phyloP scores from a whole-genome alignment of 2,113 vertebrate genomes.

The Petrocephalus microphthalmus region DNA sequence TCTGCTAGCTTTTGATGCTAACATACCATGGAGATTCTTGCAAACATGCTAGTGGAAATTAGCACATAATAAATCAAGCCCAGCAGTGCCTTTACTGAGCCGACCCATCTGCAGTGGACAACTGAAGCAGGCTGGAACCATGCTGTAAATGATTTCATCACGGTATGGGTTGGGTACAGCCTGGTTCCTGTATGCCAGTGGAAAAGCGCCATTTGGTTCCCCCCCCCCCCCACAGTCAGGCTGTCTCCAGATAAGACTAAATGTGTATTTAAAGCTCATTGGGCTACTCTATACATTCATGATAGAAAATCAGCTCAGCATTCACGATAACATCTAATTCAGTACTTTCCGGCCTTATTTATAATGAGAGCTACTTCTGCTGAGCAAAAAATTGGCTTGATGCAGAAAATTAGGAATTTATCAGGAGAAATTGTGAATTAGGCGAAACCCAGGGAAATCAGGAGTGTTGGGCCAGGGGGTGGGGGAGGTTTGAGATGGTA shows the following conservation, averaged over 20 bases:
- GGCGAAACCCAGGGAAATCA: too few species aligned
- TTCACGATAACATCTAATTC: background rate
- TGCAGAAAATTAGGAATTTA: too few species aligned
- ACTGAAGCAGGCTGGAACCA: background rate
- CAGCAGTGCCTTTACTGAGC: background rate
- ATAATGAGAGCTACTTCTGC: background rate
- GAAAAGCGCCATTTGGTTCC: background rate
- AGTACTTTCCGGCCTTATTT: background rate
- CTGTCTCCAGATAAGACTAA: background rate
- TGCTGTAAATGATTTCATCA: background rate
- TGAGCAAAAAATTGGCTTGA: background rate
- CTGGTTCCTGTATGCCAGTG: background rate
- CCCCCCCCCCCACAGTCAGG: background rate
- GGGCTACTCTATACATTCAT: background rate
- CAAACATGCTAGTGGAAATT: background rate
- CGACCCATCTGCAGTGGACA: background rate
- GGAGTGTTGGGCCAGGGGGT: too few species aligned
- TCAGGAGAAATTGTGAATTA: too few species aligned
- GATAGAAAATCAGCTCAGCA: background rate
- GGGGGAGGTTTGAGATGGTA: too few species aligned
- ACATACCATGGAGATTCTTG: background rate
- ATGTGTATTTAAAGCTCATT: background rate
- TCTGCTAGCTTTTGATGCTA: background rate
- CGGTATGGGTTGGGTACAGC: background rate
- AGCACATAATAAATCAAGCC: background rate